Percentiles rank a stretch among this genome's conserved stretches.
These are phyloP conservation scores for Procambarus clarkii DNA, from an alignment of 1,140 invertebrate genomes.

Conservation along the genomic window DNA sequence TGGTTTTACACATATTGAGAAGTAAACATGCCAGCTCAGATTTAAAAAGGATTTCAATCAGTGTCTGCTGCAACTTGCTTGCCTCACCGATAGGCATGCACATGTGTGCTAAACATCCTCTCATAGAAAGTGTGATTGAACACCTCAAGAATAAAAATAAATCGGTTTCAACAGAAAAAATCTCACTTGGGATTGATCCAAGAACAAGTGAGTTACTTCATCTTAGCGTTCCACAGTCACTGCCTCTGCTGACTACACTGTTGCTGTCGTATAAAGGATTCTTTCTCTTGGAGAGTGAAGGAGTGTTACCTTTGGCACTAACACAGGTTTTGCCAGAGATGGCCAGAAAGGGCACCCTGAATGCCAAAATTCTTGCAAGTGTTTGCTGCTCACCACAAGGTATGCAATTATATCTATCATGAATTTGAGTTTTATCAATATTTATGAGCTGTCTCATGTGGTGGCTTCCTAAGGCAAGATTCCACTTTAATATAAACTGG, in stretches of 20 bases:
- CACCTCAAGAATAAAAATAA: slow-evolving; percentile 42
- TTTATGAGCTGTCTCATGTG: too few species aligned
- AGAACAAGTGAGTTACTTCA: not conserved
- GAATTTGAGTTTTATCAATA: too few species aligned
- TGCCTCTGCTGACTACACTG: slow-evolving; percentile 42
- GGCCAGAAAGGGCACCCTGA: slow-evolving; percentile 39
- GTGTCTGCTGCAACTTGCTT: slow-evolving; percentile 44
- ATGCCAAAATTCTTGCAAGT: slow-evolving; percentile 34
- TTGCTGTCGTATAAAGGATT: slow-evolving; percentile 44
- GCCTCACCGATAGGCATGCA: slow-evolving; percentile 54
- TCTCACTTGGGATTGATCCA: slow-evolving; percentile 8
- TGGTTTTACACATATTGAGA: slow-evolving; percentile 35
- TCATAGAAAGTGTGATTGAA: slow-evolving; percentile 41
- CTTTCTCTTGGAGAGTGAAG: slow-evolving; percentile 44
- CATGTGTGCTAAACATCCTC: slow-evolving; percentile 51
- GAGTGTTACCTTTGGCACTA: slow-evolving; percentile 32
- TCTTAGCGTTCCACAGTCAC: slow-evolving; percentile 51
- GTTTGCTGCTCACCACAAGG: slow-evolving; percentile 45
- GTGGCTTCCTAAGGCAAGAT: too few species aligned
- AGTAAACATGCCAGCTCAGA: slow-evolving; percentile 27
- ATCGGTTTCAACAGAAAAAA: slow-evolving; percentile 8
- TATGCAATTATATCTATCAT: too few species aligned
- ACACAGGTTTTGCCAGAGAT: slow-evolving; percentile 47
- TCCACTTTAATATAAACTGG: too few species aligned
- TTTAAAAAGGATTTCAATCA: slow-evolving; percentile 29